Conservation (phyloP, 2,888 invertebrate species). For the Chloroclystis v-ata region DNA sequence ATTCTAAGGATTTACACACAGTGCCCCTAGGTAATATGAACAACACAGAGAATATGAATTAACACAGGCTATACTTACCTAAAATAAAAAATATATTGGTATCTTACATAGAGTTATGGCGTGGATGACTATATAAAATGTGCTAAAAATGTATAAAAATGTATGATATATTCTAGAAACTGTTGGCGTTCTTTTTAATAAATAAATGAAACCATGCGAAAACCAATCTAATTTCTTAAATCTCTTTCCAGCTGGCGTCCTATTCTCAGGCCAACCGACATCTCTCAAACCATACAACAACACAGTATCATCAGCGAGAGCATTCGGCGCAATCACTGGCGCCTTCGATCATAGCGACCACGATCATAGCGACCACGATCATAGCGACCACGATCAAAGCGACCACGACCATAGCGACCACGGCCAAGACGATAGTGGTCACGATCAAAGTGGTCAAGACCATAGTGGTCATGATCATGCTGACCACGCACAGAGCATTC, state of each 20-base stretch:
- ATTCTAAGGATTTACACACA: too few relatives aligned
- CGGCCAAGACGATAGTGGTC: constrained; percentile 15
- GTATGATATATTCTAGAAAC: too few relatives aligned
- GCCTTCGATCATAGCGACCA: constrained; percentile 34
- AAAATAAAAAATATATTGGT: too few relatives aligned
- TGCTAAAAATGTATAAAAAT: too few relatives aligned
- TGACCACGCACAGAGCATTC: constrained; percentile 21
- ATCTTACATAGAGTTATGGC: too few relatives aligned
- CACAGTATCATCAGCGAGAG: constrained; percentile 77
- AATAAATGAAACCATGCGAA: too few relatives aligned
- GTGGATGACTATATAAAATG: too few relatives aligned
- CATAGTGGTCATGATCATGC: constrained; percentile 21
- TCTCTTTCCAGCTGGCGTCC: constrained; percentile 80
- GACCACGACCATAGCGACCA: constrained; percentile 33
- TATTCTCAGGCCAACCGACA: constrained; percentile 81
- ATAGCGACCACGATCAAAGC: constrained; percentile 31
- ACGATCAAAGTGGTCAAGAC: constrained; percentile 24
- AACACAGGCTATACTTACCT: too few relatives aligned
- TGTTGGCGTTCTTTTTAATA: too few relatives aligned
- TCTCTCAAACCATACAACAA: constrained; percentile 74
- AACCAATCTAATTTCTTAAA: not conserved
- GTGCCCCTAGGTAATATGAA: too few relatives aligned
- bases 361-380: constrained; percentile 29
- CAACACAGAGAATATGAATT: too few relatives aligned
- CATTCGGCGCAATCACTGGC: constrained; percentile 59